Base-by-base conservation (phyloP, 1,140 invertebrate species). In the Drosophila biarmipes region DNA sequence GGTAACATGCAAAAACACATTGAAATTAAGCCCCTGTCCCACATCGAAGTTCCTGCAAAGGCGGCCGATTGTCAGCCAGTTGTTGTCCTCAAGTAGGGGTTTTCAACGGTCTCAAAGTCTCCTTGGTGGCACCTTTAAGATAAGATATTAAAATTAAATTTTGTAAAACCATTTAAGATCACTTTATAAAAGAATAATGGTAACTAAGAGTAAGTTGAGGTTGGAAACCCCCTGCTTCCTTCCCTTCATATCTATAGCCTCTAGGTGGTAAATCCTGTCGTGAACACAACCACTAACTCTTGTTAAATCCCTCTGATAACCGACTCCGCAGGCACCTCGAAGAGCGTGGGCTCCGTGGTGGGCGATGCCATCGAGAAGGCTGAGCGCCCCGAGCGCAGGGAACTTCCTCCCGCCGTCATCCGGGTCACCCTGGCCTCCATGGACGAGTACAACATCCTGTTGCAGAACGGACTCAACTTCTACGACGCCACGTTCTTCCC, bases 401-500 rank as follows among this genome's bases (percentile, higher is more conserved):
- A 93, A 53, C 91, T 93, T 34, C 90, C 92, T 5, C 91, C 93
- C n/a, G 91, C 93, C 27, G 94, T 95, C 4, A 94, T 97, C 52
- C 94, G 96, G 62, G 94, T 97, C 46, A 96, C 96, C 10, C 93
- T 97, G 55, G 96, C 96, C 21, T 96, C 95, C 46, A 94, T 96
- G 48, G 96, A 96, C 66, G 96, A 97, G 92, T 96, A 95, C 78
- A 96, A 96, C 86, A 94, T 95, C 80, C 92, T 97, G 35, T 93
- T 97, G 45, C 96, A 96, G 91, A 96, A 96, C 80, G 96, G 96
- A 12, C 93, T 97, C 45, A 96, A 97, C 92, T 97, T 97, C 93
- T 97, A 96, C 84, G 96, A 96, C 27, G 96, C 96, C 43, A 97
- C 96, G 3, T 97, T 95, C 93, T 97, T 97, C 92, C 96, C 96